Conservation (phyloP, 1,140 invertebrate species). For the Episyrphus balteatus region DNA sequence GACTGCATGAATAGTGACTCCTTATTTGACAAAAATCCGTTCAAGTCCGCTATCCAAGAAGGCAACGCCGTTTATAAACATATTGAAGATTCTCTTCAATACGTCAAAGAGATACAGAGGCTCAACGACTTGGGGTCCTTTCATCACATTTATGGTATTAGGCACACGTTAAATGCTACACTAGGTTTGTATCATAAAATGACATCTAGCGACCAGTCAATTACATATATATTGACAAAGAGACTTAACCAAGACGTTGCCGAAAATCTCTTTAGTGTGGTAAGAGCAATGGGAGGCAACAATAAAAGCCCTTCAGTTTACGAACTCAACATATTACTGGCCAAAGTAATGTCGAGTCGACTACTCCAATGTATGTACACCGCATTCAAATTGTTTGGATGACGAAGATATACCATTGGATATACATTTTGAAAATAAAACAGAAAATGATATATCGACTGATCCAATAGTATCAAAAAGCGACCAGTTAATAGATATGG, state of each 20-base stretch:
- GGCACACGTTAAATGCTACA: neutral
- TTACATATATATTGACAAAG: neutral
- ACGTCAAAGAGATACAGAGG: neutral
- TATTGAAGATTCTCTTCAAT: neutral
- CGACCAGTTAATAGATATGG: neutral
- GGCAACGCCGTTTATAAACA: neutral
- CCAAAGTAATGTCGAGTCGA: neutral
- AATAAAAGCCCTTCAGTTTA: neutral
- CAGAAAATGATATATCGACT: neutral
- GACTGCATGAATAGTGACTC: neutral
- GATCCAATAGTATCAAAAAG: neutral
- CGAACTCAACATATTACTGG: neutral
- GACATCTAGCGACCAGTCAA: no score
- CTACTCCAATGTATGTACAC: neutral
- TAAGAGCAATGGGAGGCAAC: neutral
- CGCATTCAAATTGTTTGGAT: neutral
- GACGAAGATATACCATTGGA: neutral
- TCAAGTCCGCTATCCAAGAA: neutral
- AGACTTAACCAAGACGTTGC: neutral
- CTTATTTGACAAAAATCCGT: neutral
- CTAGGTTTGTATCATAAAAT: no score
- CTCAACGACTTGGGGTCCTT: neutral
- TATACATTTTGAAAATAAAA: neutral
- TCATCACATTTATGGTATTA: neutral
- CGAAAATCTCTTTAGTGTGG: neutral